phyloP scores from a whole-genome alignment of 2,888 invertebrate genomes.

The Molanna angustata region DNA sequence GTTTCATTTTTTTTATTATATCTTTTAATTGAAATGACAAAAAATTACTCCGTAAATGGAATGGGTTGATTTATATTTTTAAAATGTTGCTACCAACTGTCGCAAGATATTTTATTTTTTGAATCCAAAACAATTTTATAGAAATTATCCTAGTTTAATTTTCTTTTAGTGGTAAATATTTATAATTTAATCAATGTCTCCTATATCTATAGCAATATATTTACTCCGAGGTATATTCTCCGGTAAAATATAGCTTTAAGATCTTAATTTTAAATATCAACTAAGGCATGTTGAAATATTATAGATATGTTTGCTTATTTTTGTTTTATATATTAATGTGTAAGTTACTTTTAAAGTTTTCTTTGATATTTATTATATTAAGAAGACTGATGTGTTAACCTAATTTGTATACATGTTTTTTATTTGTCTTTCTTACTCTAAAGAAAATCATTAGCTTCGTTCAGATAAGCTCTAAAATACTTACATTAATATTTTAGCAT shows the following conservation, averaged over 20 bases:
- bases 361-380: slow-evolving; percentile 10
- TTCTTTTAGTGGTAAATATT: background rate
- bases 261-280: background rate
- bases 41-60: too few species aligned
- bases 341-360: slow-evolving; percentile 7
- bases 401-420: slow-evolving; percentile 8
- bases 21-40: too few species aligned
- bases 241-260: slow-evolving; percentile 32
- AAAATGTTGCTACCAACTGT: too few species aligned
- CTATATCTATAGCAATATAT: slow-evolving; percentile 6
- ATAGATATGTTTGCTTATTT: background rate
- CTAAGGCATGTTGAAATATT: background rate
- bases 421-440: slow-evolving; percentile 1
- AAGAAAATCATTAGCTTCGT: background rate
- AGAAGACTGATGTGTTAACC: slow-evolving; percentile 19
- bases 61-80: background rate
- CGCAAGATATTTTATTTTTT: background rate
- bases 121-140: background rate
- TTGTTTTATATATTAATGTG: background rate
- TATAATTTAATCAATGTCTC: background rate
- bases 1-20: too few species aligned
- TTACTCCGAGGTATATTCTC: slow-evolving; percentile 20
- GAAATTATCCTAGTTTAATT: background rate
- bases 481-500: background rate
- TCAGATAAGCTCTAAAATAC: background rate